These are phyloP conservation scores for Hippocampus guttulatus DNA, from an alignment of 2,113 vertebrate genomes.

Conservation along the genomic window DNA sequence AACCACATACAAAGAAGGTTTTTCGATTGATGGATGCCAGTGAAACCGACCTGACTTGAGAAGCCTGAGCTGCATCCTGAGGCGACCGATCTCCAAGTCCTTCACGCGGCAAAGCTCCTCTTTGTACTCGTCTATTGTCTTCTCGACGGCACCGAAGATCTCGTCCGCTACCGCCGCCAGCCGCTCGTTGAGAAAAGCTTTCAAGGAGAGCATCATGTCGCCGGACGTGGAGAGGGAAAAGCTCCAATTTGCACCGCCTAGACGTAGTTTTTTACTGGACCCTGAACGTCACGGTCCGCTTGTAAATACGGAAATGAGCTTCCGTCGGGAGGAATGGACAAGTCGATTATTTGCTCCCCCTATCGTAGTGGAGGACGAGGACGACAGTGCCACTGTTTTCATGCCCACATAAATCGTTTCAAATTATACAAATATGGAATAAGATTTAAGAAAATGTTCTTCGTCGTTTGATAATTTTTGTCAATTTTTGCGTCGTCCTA, in stretches of 20 bases:
- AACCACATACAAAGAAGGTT: neutral
- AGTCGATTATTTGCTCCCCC: neutral
- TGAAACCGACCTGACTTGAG: conserved; percentile 54
- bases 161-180: conserved; percentile 60
- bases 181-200: conserved; percentile 52
- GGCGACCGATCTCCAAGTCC: conserved; percentile 61
- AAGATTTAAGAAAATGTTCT: neutral
- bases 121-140: conserved; percentile 58
- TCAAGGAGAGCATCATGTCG: conserved; percentile 49
- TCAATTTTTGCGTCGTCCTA: too few relatives aligned
- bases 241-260: neutral
- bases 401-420: neutral
- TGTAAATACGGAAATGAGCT: conserved; percentile 62
- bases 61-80: conserved; percentile 57
- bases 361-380: neutral
- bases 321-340: neutral
- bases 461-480: too few relatives aligned
- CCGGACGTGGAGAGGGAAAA: rapidly evolving
- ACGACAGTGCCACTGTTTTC: neutral
- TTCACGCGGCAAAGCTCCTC: conserved; percentile 59
- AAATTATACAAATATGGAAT: neutral
- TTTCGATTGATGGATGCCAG: neutral
- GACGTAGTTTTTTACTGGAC: conserved; percentile 30
- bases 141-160: conserved; percentile 59
- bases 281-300: conserved; percentile 60